Conservation (phyloP, 2,888 invertebrate species). For the Didymodactylos carnosus region DNA sequence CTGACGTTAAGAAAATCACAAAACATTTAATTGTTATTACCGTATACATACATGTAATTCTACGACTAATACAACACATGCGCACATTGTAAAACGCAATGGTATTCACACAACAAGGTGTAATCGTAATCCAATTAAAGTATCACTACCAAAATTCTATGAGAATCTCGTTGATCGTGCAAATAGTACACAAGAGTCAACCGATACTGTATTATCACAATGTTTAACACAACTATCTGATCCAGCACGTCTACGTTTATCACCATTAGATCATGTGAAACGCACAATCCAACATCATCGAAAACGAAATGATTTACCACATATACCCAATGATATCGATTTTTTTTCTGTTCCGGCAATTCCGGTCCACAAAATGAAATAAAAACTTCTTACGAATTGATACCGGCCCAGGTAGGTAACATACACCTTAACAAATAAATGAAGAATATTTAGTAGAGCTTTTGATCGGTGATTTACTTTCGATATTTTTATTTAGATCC, state of each 20-base stretch:
- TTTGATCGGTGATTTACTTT: too few relatives aligned
- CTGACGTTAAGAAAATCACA: neutral
- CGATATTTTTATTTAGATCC: too few relatives aligned
- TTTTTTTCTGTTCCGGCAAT: too few relatives aligned
- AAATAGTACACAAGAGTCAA: neutral
- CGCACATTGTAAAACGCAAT: neutral
- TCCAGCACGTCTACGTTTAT: neutral
- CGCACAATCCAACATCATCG: too few relatives aligned
- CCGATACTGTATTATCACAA: neutral
- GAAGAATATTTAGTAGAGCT: too few relatives aligned
- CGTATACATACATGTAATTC: neutral
- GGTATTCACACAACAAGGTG: neutral
- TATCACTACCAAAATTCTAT: neutral
- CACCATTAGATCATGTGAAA: too few relatives aligned
- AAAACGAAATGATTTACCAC: too few relatives aligned
- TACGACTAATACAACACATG: neutral
- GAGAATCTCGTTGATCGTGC: neutral
- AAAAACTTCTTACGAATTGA: too few relatives aligned
- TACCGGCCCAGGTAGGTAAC: too few relatives aligned
- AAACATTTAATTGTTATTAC: neutral
- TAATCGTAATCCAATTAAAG: neutral
- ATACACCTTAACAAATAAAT: too few relatives aligned
- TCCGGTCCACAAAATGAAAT: too few relatives aligned
- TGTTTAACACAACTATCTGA: neutral
- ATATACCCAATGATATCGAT: too few relatives aligned